Conservation (phyloP, 1,140 invertebrate genomes). For the Nymphalis io region DNA sequence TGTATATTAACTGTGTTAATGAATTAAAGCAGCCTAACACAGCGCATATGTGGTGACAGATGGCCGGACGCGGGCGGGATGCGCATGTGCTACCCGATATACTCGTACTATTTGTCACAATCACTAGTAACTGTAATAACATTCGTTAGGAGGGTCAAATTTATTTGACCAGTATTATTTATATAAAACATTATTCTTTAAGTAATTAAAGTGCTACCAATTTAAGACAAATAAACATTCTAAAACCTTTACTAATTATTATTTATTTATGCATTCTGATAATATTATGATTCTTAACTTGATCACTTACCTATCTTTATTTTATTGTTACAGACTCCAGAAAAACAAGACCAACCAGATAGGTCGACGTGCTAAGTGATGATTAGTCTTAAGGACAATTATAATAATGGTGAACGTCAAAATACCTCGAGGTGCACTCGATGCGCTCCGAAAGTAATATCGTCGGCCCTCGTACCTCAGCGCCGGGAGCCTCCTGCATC, state of each 20-base stretch:
- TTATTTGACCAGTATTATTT: slow-evolving; percentile 23
- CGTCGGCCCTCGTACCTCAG: slow-evolving; percentile 27
- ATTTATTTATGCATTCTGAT: too few relatives aligned
- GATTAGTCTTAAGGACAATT: slow-evolving; percentile 61
- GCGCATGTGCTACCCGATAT: slow-evolving; percentile 65
- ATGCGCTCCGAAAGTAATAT: slow-evolving; percentile 38
- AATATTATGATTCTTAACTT: background rate
- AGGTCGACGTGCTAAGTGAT: slow-evolving; percentile 73
- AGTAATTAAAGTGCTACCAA: slow-evolving; percentile 8
- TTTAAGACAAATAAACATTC: background rate
- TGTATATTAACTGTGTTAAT: slow-evolving; percentile 62
- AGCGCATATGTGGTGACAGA: slow-evolving; percentile 75
- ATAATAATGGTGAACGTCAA: slow-evolving; percentile 70
- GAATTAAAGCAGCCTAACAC: slow-evolving; percentile 74
- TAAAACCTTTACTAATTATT: too few relatives aligned
- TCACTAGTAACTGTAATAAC: slow-evolving; percentile 54
- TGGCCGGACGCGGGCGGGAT: slow-evolving; percentile 75
- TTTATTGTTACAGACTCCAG: slow-evolving; percentile 78
- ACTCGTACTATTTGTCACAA: slow-evolving; percentile 64
- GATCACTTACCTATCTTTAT: slow-evolving; percentile 43
- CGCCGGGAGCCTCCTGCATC: slow-evolving; percentile 46
- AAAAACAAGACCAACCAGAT: slow-evolving; percentile 77
- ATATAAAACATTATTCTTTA: slow-evolving; percentile 12
- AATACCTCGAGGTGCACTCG: slow-evolving; percentile 58
- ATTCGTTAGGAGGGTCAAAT: slow-evolving; percentile 21